A percentile compares a stretch with the other conserved stretches of the same genome.
These are phyloP conservation scores for Centroberyx gerrardi DNA, from an alignment of 2,797 vertebrate species.

Conservation along the genomic window DNA sequence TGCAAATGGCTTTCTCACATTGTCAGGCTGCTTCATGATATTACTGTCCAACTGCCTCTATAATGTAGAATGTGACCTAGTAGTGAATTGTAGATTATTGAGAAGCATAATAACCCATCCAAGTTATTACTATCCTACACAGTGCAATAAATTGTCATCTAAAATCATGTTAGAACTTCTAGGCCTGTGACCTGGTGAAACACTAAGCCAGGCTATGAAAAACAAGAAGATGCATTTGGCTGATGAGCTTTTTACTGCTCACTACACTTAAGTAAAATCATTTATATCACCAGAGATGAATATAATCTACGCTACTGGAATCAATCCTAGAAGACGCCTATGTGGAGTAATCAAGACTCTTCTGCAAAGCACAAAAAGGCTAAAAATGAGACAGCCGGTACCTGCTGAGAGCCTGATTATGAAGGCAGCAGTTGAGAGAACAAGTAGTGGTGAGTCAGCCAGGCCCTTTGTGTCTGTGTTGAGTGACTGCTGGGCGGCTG, in stretches of 20 bases:
- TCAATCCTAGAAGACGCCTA: neutral
- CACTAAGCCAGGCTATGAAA: neutral
- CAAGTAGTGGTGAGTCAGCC: constrained; percentile 19
- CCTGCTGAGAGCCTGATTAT: constrained; percentile 31
- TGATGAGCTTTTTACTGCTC: neutral
- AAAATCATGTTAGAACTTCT: neutral
- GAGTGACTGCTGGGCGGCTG: constrained; percentile 28
- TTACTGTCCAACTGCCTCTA: neutral
- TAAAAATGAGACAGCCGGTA: neutral
- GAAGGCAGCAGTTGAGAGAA: constrained; percentile 31
- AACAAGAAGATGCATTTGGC: neutral
- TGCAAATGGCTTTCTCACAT: constrained; percentile 53
- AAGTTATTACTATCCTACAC: constrained; percentile 4
- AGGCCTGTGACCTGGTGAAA: neutral
- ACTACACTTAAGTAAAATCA: neutral
- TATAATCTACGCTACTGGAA: neutral
- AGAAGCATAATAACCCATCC: neutral
- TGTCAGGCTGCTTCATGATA: constrained; percentile 13
- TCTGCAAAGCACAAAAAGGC: constrained; percentile 5
- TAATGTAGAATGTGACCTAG: neutral
- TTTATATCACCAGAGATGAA: neutral
- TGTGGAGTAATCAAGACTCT: neutral
- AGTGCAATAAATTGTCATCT: neutral
- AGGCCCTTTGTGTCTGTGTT: neutral
- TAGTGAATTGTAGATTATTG: neutral